A percentile compares a stretch with the other conserved stretches of the same genome.
Conservation (phyloP, 2,113 vertebrate genomes). For the Malurus melanocephalus region DNA sequence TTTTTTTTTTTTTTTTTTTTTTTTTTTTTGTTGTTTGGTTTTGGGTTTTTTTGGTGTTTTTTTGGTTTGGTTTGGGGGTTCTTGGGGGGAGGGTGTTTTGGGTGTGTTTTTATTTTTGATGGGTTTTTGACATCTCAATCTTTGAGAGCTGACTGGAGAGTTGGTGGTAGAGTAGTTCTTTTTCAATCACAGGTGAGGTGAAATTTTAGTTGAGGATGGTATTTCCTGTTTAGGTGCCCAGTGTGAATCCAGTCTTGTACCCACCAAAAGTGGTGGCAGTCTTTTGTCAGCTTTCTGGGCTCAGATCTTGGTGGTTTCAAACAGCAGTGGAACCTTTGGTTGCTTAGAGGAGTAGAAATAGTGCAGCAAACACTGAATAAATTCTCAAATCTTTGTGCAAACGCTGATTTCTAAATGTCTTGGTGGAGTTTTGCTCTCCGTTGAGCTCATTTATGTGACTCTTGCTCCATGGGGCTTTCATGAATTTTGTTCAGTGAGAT, state of each 20-base stretch:
- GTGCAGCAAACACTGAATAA: background rate
- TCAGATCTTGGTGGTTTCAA: background rate
- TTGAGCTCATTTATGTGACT: background rate
- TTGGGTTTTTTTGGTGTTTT: no score
- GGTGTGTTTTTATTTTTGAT: background rate
- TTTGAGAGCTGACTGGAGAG: background rate
- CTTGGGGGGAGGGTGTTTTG: no score
- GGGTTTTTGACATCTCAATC: background rate
- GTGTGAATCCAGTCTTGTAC: background rate
- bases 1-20: no score
- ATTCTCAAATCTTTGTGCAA: background rate
- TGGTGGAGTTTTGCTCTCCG: background rate
- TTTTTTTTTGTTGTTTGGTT: no score
- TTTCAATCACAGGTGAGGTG: background rate
- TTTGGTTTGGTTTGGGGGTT: no score
- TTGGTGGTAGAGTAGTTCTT: background rate
- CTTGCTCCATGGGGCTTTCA: rapidly evolving
- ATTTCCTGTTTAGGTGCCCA: no score
- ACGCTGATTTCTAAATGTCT: background rate
- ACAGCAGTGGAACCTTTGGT: rapidly evolving
- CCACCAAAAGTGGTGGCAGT: background rate
- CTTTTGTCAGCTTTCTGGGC: background rate
- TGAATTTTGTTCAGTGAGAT: background rate
- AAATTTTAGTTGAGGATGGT: background rate
- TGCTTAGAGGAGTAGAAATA: background rate